Percentiles rank a stretch among this genome's conserved stretches.
Evolutionary conservation across 2,113 vertebrate species (phyloP).

Genomic region (Xyliphius kryptos): DNA sequence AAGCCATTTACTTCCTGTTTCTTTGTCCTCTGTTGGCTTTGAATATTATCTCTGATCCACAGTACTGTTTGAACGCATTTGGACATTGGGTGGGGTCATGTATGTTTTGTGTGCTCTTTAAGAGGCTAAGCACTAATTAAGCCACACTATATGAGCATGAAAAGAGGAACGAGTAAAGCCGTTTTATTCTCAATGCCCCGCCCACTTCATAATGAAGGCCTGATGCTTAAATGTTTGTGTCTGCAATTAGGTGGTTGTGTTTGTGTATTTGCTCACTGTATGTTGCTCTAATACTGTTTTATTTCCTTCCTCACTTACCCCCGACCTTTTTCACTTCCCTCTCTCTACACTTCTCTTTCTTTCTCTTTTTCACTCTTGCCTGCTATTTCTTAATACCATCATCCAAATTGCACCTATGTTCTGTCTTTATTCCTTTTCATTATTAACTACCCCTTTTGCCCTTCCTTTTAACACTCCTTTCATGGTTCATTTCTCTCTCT

Average conservation of each 20-base stretch:
- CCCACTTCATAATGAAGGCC: too few relatives aligned
- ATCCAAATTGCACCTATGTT: neutral
- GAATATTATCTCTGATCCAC: too few relatives aligned
- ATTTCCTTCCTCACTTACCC: conserved; percentile 47
- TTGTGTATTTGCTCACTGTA: conserved; percentile 61
- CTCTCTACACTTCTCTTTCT: neutral
- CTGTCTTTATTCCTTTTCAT: neutral
- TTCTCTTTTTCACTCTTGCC: conserved; percentile 27
- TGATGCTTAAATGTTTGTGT: too few relatives aligned
- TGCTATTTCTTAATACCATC: conserved; percentile 60
- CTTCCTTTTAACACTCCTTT: conserved; percentile 24
- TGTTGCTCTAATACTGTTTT: conserved; percentile 72
- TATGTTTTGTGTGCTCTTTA: too few relatives aligned
- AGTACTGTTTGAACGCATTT: too few relatives aligned
- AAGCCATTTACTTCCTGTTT: too few relatives aligned
- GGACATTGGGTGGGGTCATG: too few relatives aligned
- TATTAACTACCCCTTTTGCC: conserved; percentile 23
- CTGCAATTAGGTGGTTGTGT: conserved; percentile 27
- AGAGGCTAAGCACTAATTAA: too few relatives aligned
- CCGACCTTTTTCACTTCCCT: neutral
- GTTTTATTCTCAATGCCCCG: too few relatives aligned
- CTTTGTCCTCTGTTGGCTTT: too few relatives aligned
- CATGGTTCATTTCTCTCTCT: conserved; percentile 65
- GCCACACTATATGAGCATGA: too few relatives aligned
- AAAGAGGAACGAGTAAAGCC: too few relatives aligned